Evolutionary conservation across 2,888 invertebrate genomes (phyloP), one percentile per base, ranked within the genome.

Genomic region (Caenorhabditis zanzibari): DNA sequence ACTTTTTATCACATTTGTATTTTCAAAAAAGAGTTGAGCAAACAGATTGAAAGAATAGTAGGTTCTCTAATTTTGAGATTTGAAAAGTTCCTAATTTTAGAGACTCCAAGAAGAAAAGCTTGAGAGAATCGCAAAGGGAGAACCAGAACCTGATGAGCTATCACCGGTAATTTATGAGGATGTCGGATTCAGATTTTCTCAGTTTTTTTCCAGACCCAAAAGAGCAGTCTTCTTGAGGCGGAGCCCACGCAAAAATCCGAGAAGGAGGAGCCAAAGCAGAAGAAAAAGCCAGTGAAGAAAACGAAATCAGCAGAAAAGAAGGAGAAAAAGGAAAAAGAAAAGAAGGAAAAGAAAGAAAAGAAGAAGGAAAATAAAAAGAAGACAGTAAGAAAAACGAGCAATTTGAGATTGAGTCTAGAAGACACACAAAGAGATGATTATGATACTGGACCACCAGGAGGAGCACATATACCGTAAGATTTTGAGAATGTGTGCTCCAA

Each of bases 191-290:
- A 26, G 7, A 49, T 0, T 3, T 26, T 26, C 10, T n/a, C 16
- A 4, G 19, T 41, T 16, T 63, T 49, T 35, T 47, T 72, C 63
- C 59, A 80, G 80, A 81, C 81, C 24, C 81, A 81, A 61, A 24
- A 59, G 19, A 72, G 72, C 10, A 35, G n/a, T 47, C 9, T 72
- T 14, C 38, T 73, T 10, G 80, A 80, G 26, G 66, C 80, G 14
- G 81, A 81, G 16, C 61, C 73, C 10, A 81, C 81, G 28, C 81
- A 81, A 52, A 52, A 52, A 22, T 81, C 81, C 14, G 81, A 73
- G 26, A 58, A 56, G 28, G 66, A 72, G n/a, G 47, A 63, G 10
- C 56, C 56, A 9, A 44, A 72, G 22, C 64, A 68, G 64, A 63
- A 41, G 56, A 71, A 52, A 47, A 63, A 71, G 28, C 32, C 22